phyloP scores from a whole-genome alignment of 1,140 invertebrate species.

The Gonatopus flavifemur region DNA sequence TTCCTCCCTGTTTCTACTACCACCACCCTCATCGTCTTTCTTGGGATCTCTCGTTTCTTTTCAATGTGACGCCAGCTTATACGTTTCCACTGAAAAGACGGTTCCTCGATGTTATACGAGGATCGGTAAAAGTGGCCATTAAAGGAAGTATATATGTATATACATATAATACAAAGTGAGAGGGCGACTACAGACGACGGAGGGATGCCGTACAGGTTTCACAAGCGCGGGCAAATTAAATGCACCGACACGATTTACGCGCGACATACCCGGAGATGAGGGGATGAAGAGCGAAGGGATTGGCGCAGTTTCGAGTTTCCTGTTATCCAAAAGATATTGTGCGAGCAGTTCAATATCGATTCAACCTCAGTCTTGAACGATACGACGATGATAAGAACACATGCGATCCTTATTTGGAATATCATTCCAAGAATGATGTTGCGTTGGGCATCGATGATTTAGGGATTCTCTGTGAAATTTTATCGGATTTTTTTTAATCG shows the following conservation, averaged over 20 bases:
- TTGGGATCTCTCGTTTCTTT: not conserved
- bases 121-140: conserved; percentile 26
- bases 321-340: conserved; percentile 14
- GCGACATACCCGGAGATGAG: too few species aligned
- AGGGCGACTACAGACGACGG: conserved; percentile 1
- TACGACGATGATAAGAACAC: too few species aligned
- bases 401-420: too few species aligned
- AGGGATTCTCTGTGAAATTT: too few species aligned
- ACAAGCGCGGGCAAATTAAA: conserved; percentile 29
- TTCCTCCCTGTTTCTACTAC: not conserved
- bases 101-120: conserved; percentile 26
- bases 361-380: too few species aligned
- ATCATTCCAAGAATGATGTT: too few species aligned
- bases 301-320: conserved; percentile 13
- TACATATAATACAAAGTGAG: too few species aligned
- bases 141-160: conserved; percentile 24
- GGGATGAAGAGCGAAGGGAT: not conserved
- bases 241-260: conserved; percentile 18
- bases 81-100: conserved; percentile 12
- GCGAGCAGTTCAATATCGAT: conserved; percentile 20
- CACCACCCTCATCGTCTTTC: not conserved
- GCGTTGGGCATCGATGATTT: too few species aligned
- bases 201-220: conserved; percentile 12
- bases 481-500: too few species aligned
- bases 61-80: too few species aligned